These are phyloP conservation scores for Xiphydria camelus DNA, from an alignment of 2,888 invertebrate species.

Conservation along the genomic window DNA sequence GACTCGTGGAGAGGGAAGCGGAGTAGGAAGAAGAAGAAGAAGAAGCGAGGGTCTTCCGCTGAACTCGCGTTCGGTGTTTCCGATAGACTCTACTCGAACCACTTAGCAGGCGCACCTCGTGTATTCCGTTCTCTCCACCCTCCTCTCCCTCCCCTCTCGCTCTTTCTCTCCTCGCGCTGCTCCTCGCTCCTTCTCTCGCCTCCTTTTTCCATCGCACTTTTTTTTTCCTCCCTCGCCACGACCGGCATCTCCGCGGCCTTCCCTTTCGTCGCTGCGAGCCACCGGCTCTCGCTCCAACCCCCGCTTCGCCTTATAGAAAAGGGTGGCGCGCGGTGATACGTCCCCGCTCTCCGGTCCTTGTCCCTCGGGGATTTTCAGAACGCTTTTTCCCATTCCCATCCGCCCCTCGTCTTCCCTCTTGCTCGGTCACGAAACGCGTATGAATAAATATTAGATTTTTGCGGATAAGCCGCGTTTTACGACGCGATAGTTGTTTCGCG, in stretches of 20 bases:
- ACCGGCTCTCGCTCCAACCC: no score
- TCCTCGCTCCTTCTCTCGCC: neutral
- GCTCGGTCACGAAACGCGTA: conserved; percentile 33
- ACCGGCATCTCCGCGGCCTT: neutral
- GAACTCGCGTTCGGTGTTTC: conserved; percentile 18
- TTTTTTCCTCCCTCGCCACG: neutral
- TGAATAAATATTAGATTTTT: conserved; percentile 56
- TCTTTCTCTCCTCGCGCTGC: neutral
- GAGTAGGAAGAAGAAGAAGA: no score
- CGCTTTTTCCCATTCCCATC: conserved; percentile 51
- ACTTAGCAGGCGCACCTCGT: conserved; percentile 42
- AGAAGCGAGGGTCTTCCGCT: conserved; percentile 15
- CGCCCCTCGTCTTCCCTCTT: no score
- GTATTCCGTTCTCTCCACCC: conserved; percentile 3
- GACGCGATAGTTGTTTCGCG: conserved; percentile 50
- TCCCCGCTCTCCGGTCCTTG: conserved; percentile 45
- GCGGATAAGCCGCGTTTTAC: conserved; percentile 51
- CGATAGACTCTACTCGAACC: conserved; percentile 39
- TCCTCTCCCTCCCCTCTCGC: neutral
- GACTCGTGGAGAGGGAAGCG: conserved; percentile 22
- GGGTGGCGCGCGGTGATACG: conserved; percentile 39
- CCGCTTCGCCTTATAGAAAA: conserved; percentile 42
- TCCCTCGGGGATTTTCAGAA: conserved; percentile 46
- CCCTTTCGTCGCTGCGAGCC: no score
- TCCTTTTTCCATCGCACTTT: neutral